Evolutionary conservation across 2,797 vertebrate species (phyloP).

Genomic region (Trichosurus vulpecula): DNA sequence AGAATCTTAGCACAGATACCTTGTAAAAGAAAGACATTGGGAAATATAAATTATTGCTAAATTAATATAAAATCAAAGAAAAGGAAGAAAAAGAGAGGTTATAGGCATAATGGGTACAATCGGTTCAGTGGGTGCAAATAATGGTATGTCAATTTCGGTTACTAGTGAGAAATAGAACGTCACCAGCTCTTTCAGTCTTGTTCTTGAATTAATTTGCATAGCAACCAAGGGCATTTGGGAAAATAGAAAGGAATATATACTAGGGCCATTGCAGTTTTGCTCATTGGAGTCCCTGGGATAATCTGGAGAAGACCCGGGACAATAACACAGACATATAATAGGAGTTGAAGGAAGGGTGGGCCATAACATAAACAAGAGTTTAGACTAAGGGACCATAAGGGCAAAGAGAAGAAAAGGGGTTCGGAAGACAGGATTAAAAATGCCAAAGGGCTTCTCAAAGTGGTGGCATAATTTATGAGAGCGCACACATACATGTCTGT

Average conservation of each 20-base stretch:
- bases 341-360: background rate
- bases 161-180: background rate
- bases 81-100: background rate
- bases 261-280: background rate
- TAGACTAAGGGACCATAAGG: background rate
- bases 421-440: background rate
- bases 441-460: background rate
- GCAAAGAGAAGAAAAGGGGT: background rate
- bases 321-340: background rate
- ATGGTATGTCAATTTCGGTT: background rate
- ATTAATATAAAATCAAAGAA: slow-evolving; percentile 23
- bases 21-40: background rate
- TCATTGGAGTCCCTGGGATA: background rate
- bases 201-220: background rate
- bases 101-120: background rate
- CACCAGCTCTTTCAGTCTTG: background rate
- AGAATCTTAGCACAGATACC: background rate
- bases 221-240: background rate
- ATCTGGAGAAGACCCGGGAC: background rate
- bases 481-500: background rate
- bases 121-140: no score
- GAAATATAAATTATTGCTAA: slow-evolving; percentile 4
- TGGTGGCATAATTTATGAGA: background rate
- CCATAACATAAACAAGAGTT: background rate
- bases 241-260: background rate